Conservation (phyloP, 1,140 invertebrate genomes). For the Musca vetustissima region DNA sequence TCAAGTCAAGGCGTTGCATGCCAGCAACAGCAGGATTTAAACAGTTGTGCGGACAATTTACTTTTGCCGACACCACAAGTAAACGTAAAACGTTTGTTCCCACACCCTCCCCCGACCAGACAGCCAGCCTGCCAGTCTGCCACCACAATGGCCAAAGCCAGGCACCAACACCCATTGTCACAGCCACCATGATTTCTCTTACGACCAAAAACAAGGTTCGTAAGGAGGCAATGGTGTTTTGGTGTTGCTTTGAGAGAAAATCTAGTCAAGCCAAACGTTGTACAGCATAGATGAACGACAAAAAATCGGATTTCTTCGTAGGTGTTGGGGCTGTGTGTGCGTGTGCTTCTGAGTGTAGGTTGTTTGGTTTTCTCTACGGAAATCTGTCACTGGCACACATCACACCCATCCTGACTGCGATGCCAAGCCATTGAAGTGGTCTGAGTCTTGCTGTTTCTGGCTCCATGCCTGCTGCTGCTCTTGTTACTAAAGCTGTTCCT, state of each 20-base stretch:
- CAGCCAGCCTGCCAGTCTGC: too few species aligned
- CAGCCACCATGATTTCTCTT: constrained; percentile 6
- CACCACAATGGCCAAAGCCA: too few species aligned
- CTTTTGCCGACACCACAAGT: constrained; percentile 7
- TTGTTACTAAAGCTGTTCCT: background rate
- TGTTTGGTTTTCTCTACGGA: too few species aligned
- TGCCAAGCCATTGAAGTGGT: background rate
- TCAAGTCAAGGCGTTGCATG: background rate
- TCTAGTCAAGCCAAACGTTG: background rate
- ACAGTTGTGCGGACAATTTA: constrained; percentile 29
- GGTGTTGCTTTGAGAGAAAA: constrained; percentile 3
- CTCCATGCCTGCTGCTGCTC: too few species aligned
- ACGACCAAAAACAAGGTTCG: background rate
- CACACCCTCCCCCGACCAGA: background rate
- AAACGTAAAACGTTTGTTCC: background rate
- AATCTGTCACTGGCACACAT: constrained; percentile 18
- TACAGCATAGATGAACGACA: background rate
- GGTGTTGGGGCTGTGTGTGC: too few species aligned
- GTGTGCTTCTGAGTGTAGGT: too few species aligned
- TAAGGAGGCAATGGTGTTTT: background rate
- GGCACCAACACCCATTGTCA: background rate
- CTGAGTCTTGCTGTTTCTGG: background rate
- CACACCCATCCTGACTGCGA: background rate
- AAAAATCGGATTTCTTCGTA: too few species aligned
- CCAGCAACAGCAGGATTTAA: constrained; percentile 25